Evolutionary conservation across 2,888 invertebrate species (phyloP).

Genomic region (Parthenolecanium corni): DNA sequence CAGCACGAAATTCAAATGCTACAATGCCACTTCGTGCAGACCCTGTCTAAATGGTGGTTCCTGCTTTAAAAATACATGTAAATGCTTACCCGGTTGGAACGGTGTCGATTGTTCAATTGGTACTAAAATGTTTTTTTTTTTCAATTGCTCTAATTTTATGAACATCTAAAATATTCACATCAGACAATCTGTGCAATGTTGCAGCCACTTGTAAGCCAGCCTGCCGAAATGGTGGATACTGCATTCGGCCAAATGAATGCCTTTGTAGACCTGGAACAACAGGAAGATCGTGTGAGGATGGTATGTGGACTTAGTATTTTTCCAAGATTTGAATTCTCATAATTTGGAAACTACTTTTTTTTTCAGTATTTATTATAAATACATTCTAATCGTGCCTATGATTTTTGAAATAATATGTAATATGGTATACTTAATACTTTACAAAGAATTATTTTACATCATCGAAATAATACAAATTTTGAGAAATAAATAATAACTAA

Average conservation of each 20-base stretch:
- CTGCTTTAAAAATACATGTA: conserved; percentile 10
- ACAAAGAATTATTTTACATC: too few relatives aligned
- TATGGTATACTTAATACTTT: too few relatives aligned
- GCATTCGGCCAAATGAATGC: conserved; percentile 35
- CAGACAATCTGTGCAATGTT: conserved; percentile 14
- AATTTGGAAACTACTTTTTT: too few relatives aligned
- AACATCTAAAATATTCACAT: too few relatives aligned
- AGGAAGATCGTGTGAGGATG: conserved; percentile 35
- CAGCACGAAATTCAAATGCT: conserved; percentile 4
- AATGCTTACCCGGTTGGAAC: conserved; percentile 15
- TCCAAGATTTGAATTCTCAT: too few relatives aligned
- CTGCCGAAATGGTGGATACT: conserved; percentile 36
- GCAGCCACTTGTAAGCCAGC: conserved; percentile 35
- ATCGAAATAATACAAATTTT: too few relatives aligned
- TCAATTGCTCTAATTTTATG: too few relatives aligned
- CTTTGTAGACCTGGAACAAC: conserved; percentile 34
- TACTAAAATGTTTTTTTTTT: not conserved
- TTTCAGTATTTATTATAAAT: too few relatives aligned
- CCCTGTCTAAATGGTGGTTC: conserved; percentile 14
- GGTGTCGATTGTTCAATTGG: conserved; percentile 24
- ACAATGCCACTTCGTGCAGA: conserved; percentile 3
- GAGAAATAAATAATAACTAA: too few relatives aligned
- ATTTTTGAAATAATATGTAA: too few relatives aligned
- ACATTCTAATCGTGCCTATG: too few relatives aligned
- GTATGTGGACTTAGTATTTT: too few relatives aligned